phyloP scores from a whole-genome alignment of 2,113 vertebrate genomes.

The Ovis aries region ARS-UI_Ramb_v3.0 NC_056072.1:4979001-4979500 shows the following conservation, averaged over 20 bases:
- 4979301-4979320: not conserved
- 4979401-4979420: not conserved
- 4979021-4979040: not conserved
- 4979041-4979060: not conserved
- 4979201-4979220: not conserved
- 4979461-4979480: not conserved
- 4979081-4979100: not conserved
- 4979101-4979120: not conserved
- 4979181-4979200: not conserved
- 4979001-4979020: not conserved
- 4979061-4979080: not conserved
- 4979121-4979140: not conserved
- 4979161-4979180: not conserved
- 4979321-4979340: not conserved
- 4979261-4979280: not conserved
- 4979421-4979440: not conserved
- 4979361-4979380: not conserved
- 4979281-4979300: not conserved
- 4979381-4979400: not conserved
- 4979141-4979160: not conserved
- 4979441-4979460: not conserved
- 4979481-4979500: not conserved
- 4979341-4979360: not conserved
- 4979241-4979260: not conserved
- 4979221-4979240: not conserved